Base-by-base conservation (phyloP, 2,888 invertebrate species). In the Chrysolina americana region DNA sequence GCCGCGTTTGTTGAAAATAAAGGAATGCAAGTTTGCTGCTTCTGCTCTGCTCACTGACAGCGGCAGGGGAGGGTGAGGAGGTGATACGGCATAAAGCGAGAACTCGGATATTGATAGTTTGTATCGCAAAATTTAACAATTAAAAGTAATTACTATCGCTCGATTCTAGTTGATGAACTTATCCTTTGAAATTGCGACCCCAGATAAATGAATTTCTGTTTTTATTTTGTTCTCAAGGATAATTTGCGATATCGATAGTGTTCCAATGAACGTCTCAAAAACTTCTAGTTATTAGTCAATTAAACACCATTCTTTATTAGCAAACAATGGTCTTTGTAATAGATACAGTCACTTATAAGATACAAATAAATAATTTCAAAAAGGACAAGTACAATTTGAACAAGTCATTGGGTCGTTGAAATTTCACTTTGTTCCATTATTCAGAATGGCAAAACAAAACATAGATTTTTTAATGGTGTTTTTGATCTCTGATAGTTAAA, bases 1-100 rank as follows among this genome's bases (percentile, higher is more conserved):
- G 81, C 75, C 80, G 79, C 77, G 50, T 73, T 68, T 50, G 48
- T 44, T 65, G 41, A 53, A 68, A 48, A 59, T 71, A 59, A 68
- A 56, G 50, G 63, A 62, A 64, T 62, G 63, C 23, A 65, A 65
- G 47, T 53, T 64, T 62, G 70, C 44, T 77, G 62, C 56, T 71
- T 65, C 64, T 70, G n/a, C n/a, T n/a, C n/a, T n/a, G 65, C 56
- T 74, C 65, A 53, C 10, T 19, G 53, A 41, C 23, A 41, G 50
- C n/a, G 68, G 48, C 11, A 56, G 28, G 53, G 48, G 36, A 19
- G 48, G n/a, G 65, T 9, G 17, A 13, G 48, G 47, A 65, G 53
- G 62, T 23, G 62, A 21, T 2, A 36, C 17, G 11, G 8, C 41
- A 53, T 36, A 23, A 53, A 68, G 41, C 44, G n/a, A 17, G 53